phyloP scores from a whole-genome alignment of 2,797 vertebrate genomes.

The Margarornis squamiger region DNA sequence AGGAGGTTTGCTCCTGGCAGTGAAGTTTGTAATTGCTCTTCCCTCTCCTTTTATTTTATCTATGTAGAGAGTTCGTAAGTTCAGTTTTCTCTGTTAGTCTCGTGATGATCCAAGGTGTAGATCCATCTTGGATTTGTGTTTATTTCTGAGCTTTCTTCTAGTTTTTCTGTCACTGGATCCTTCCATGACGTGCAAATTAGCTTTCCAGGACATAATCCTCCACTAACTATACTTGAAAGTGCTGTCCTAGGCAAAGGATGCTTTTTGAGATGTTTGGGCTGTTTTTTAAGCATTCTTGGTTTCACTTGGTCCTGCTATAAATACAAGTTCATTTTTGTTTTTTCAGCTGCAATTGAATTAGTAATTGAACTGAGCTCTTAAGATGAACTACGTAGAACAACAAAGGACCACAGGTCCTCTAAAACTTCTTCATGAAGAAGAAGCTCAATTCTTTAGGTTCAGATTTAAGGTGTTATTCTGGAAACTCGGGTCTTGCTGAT shows the following conservation, averaged over 20 bases:
- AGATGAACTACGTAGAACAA: not conserved
- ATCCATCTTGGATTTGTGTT: not conserved
- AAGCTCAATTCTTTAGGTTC: not conserved
- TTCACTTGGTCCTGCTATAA: not conserved
- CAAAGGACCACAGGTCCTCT: not conserved
- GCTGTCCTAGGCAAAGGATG: fast-evolving
- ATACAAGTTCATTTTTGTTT: not conserved
- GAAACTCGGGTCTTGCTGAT: not conserved
- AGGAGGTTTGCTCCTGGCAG: not conserved
- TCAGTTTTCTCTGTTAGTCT: not conserved
- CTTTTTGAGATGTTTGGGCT: not conserved
- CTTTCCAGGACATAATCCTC: not conserved
- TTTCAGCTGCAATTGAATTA: not conserved
- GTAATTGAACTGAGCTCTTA: not conserved
- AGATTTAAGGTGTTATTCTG: not conserved
- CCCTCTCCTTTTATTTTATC: not conserved
- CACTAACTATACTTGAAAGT: fast-evolving
- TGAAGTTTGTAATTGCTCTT: not conserved
- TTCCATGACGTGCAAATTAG: fast-evolving
- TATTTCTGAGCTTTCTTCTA: too few species aligned
- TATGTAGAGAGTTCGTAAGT: not conserved
- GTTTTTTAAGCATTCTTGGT: not conserved
- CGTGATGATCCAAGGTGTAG: not conserved
- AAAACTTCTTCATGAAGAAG: not conserved
- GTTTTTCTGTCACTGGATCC: not conserved